phyloP scores from a whole-genome alignment of 2,888 invertebrate species.

The Lasioglossum zephyrum region DNA sequence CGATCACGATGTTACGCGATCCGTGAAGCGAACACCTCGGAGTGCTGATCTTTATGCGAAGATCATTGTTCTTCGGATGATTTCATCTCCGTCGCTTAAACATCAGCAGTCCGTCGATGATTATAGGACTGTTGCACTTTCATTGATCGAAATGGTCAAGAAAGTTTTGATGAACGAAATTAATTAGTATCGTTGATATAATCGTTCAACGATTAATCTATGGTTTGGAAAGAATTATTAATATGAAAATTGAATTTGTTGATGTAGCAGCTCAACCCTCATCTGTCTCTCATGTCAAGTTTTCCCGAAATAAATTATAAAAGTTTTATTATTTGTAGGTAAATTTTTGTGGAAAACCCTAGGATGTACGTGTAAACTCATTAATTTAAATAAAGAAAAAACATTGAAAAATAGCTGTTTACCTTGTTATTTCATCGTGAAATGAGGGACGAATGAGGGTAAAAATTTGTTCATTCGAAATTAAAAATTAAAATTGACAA shows the following conservation, averaged over 20 bases:
- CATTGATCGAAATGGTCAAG: background rate
- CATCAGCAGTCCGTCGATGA: background rate
- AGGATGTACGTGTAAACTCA: no score
- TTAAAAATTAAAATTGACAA: background rate
- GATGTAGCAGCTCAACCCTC: background rate
- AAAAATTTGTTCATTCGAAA: no score
- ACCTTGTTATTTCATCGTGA: no score
- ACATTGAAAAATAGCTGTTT: no score
- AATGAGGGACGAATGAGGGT: no score
- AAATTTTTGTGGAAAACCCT: no score
- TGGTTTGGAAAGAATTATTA: background rate
- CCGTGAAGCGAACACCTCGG: background rate
- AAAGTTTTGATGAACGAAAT: background rate
- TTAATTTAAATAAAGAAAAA: no score
- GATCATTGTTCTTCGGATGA: background rate
- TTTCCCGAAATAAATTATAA: no score
- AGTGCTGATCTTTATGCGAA: background rate
- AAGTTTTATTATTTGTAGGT: no score
- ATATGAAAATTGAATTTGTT: background rate
- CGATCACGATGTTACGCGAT: constrained; percentile 7
- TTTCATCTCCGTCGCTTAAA: background rate
- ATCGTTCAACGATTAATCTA: background rate
- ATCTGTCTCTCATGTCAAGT: no score
- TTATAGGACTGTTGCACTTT: background rate
- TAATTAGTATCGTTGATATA: background rate